phyloP scores from a whole-genome alignment of 2,797 vertebrate genomes.

The Hephaestus fuliginosus region DNA sequence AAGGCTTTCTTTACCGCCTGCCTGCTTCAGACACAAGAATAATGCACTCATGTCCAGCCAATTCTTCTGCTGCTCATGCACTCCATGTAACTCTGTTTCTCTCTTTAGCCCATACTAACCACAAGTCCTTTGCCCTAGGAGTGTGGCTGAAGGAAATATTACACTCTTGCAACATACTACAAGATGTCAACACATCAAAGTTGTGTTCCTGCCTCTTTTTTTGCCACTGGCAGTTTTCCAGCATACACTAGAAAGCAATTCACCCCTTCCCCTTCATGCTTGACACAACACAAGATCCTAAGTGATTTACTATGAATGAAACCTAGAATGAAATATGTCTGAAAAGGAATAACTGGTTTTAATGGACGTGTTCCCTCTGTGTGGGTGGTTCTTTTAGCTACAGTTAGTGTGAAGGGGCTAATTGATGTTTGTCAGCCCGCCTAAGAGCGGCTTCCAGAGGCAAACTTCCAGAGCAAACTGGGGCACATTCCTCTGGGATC shows the following conservation, averaged over 20 bases:
- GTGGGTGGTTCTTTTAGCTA: conserved; percentile 76
- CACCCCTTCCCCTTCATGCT: conserved; percentile 47
- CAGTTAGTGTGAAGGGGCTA: conserved; percentile 72
- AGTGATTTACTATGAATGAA: conserved; percentile 47
- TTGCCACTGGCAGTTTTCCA: conserved; percentile 67
- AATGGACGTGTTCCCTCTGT: conserved; percentile 55
- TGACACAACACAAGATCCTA: conserved; percentile 45
- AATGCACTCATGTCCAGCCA: not conserved
- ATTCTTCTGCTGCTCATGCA: conserved; percentile 17
- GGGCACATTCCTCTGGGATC: conserved; percentile 81
- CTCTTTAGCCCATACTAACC: conserved; percentile 17
- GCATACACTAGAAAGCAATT: conserved; percentile 46
- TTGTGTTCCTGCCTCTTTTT: conserved; percentile 48
- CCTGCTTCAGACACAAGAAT: not conserved
- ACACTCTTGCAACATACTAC: conserved; percentile 58
- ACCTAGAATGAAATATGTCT: conserved; percentile 49
- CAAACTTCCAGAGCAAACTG: conserved; percentile 80
- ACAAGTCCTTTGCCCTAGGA: conserved; percentile 38
- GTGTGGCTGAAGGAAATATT: conserved; percentile 52
- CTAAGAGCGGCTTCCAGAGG: conserved; percentile 74
- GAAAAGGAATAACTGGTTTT: conserved; percentile 50
- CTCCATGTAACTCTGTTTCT: conserved; percentile 1
- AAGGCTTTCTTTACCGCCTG: not conserved
- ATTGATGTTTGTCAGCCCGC: conserved; percentile 78
- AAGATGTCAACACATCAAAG: conserved; percentile 72